Base-by-base conservation (phyloP, 1,140 invertebrate species). In the Mamestra configurata region DNA sequence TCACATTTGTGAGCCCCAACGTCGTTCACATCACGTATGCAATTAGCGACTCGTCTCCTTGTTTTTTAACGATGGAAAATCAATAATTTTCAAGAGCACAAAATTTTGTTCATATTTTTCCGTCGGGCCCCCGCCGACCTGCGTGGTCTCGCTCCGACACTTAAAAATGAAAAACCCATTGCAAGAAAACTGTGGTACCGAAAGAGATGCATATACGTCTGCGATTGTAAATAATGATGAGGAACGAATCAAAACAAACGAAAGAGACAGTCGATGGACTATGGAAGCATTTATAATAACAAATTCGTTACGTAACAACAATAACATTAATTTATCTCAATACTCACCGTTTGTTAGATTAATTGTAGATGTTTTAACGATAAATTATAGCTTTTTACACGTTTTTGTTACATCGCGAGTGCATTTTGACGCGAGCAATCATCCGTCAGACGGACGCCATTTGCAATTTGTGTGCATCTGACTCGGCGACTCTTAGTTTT, bases 31-130 rank as follows among this genome's bases (percentile, higher is more conserved):
- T 86, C 88, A 87, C 90, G 82, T 90, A 88, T 92, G 89, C 90
- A 92, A 92, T 91, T 92, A 91, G 84, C 81, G 68, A 73, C 24
- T 55, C 80, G 82, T 77, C 81, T 82, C 79, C 79, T 87, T 84
- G 84, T 88, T 91, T 92, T 91, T 90, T 90, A 88, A 89, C 87
- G 85, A 91, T 89, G 90, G 89, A 93, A 93, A 93, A 93, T 94
- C 92, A 94, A 93, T 94, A 94, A 93, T 91, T 93, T 92, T 94
- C 93, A 92, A 91, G 90, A 89, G 90, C 85, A 90, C 88, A 82
- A 75, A 73, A 88, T 92, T 90, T 91, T 92, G 91, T 91, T 93
- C 89, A 94, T 94, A 94, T 94, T 94, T 93, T 94, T 93, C 91
- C 92, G 87, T 85, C 81, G 86, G 88, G 86, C 82, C 89, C 82